These are phyloP conservation scores for Cephus cinctus DNA, from an alignment of 1,140 invertebrate genomes.

Conservation along the genomic window DNA sequence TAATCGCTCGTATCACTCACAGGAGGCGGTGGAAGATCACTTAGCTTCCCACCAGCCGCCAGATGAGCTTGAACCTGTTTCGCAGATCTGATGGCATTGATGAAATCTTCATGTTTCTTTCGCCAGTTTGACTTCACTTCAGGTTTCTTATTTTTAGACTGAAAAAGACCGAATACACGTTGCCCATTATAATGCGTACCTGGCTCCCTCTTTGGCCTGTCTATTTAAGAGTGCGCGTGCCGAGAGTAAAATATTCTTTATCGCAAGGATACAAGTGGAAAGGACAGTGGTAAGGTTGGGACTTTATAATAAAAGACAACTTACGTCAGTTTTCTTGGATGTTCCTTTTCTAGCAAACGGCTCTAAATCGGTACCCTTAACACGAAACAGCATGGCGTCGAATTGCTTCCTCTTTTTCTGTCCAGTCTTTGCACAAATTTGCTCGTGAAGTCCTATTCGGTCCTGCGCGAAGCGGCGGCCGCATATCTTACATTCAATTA, in stretches of 20 bases:
- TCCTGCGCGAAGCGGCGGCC: slow-evolving; percentile 75
- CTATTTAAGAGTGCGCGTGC: no score
- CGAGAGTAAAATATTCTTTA: no score
- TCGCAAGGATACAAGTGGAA: no score
- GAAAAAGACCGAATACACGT: slow-evolving; percentile 6
- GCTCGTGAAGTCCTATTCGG: slow-evolving; percentile 75
- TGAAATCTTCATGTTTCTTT: slow-evolving; percentile 90
- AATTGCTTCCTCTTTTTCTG: slow-evolving; percentile 83
- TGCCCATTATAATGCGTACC: slow-evolving; percentile 1
- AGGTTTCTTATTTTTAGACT: slow-evolving; percentile 36
- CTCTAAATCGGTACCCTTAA: slow-evolving; percentile 86
- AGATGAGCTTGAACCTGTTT: slow-evolving; percentile 84
- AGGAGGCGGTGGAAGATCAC: slow-evolving; percentile 87
- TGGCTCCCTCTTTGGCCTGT: no score
- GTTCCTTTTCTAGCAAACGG: slow-evolving; percentile 61
- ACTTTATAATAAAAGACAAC: slow-evolving; percentile 16
- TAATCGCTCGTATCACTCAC: slow-evolving; percentile 85
- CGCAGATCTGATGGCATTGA: slow-evolving; percentile 83
- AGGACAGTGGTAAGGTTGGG: no score
- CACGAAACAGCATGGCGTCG: slow-evolving; percentile 80
- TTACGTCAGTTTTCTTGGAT: slow-evolving; percentile 37
- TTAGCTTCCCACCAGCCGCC: slow-evolving; percentile 80
- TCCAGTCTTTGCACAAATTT: slow-evolving; percentile 75
- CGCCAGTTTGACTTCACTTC: slow-evolving; percentile 72
- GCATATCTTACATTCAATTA: slow-evolving; percentile 65